phyloP scores from a whole-genome alignment of 2,888 invertebrate species.

The Pammene aurita region DNA sequence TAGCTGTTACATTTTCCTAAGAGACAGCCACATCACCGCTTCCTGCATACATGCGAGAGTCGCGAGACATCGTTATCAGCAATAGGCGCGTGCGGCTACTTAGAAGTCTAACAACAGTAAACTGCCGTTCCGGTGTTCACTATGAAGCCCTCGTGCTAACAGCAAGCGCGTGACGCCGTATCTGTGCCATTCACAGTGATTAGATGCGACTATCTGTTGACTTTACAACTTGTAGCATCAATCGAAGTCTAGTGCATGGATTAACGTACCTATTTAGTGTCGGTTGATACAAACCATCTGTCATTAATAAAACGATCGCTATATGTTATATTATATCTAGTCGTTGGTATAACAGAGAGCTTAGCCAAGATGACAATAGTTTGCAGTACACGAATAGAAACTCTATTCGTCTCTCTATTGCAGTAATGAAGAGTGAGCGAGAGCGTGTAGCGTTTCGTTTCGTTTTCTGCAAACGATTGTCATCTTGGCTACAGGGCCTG shows the following conservation, averaged over 20 bases:
- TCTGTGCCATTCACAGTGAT: conserved; percentile 8
- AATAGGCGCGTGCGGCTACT: conserved; percentile 26
- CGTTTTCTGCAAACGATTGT: too few relatives aligned
- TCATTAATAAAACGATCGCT: too few relatives aligned
- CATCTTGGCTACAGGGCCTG: too few relatives aligned
- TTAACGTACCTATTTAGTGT: not conserved
- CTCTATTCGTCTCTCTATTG: too few relatives aligned
- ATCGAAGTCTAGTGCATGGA: not conserved
- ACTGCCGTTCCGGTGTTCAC: conserved; percentile 20
- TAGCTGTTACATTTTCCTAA: not conserved
- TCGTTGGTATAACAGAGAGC: too few relatives aligned
- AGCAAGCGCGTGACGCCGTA: conserved; percentile 13
- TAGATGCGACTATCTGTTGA: not conserved
- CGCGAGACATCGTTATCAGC: conserved; percentile 12
- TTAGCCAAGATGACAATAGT: too few relatives aligned
- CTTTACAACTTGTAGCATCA: not conserved
- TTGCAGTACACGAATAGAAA: too few relatives aligned
- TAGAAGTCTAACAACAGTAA: conserved; percentile 37
- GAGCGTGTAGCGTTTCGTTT: too few relatives aligned
- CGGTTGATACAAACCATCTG: too few relatives aligned
- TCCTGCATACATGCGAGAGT: not conserved
- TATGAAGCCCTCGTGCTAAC: conserved; percentile 11
- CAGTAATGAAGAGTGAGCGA: too few relatives aligned
- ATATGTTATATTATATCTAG: too few relatives aligned
- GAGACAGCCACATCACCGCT: not conserved